Evolutionary conservation across 2,113 vertebrate species (phyloP).

Genomic region (Isichthys henryi): DNA sequence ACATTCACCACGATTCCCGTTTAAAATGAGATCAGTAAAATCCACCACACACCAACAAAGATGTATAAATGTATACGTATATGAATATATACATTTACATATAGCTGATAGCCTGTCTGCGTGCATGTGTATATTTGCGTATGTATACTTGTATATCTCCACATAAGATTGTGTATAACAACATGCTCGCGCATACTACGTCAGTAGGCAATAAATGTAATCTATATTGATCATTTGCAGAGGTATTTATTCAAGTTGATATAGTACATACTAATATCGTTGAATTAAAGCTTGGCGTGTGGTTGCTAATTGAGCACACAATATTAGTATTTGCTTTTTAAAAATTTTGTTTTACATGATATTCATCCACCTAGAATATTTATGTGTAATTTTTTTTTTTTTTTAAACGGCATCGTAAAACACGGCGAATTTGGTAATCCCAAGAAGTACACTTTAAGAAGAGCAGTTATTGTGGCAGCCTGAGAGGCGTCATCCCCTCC

Average conservation of each 20-base stretch:
- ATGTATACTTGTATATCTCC: conserved; percentile 24
- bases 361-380: conserved; percentile 16
- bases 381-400: background rate
- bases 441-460: background rate
- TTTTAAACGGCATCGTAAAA: background rate
- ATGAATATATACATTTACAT: conserved; percentile 26
- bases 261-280: conserved; percentile 19
- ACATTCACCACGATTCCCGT: conserved; percentile 44
- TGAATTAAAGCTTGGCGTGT: conserved; percentile 18
- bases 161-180: conserved; percentile 10
- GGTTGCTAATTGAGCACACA: conserved; percentile 14
- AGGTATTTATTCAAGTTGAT: conserved; percentile 21
- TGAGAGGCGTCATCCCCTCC: background rate
- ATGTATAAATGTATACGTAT: conserved; percentile 21
- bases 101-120: conserved; percentile 17
- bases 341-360: background rate
- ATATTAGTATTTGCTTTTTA: conserved; percentile 16
- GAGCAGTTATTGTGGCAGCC: background rate
- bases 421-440: background rate
- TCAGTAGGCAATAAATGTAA: conserved; percentile 23
- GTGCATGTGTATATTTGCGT: conserved; percentile 20
- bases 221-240: conserved; percentile 28
- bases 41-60: background rate
- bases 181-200: conserved; percentile 9
- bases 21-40: background rate